phyloP scores from a whole-genome alignment of 2,888 invertebrate genomes.

The Drosophila antonietae region DNA sequence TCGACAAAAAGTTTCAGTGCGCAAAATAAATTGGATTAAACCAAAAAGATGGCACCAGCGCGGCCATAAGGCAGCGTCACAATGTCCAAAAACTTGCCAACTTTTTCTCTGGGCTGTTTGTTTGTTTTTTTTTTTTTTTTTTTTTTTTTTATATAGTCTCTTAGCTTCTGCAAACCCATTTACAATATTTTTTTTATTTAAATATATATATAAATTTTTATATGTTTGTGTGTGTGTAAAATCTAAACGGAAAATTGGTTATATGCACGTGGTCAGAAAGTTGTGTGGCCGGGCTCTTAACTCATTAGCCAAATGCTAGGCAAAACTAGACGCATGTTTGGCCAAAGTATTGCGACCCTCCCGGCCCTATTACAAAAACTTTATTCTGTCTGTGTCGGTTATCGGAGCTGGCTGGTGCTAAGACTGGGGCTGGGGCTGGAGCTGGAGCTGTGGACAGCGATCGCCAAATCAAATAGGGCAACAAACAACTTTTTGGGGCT shows the following conservation, averaged over 20 bases:
- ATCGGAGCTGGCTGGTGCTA: neutral
- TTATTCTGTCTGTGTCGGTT: slow-evolving; percentile 40
- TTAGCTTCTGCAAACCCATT: slow-evolving; percentile 54
- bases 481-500: slow-evolving; percentile 59
- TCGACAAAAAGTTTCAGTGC: slow-evolving; percentile 64
- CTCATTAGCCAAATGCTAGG: slow-evolving; percentile 75
- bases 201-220: slow-evolving; percentile 1
- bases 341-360: slow-evolving; percentile 52
- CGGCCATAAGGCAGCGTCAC: slow-evolving; percentile 67
- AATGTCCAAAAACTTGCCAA: slow-evolving; percentile 66
- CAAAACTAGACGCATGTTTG: slow-evolving; percentile 62
- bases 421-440: neutral
- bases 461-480: slow-evolving; percentile 67
- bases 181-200: slow-evolving; percentile 20
- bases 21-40: slow-evolving; percentile 79
- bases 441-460: slow-evolving; percentile 21
- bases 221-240: slow-evolving; percentile 11
- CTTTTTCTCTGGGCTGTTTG: slow-evolving; percentile 37
- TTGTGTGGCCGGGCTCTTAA: slow-evolving; percentile 45
- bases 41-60: slow-evolving; percentile 77
- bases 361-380: slow-evolving; percentile 46
- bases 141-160: slow-evolving; percentile 26
- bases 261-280: slow-evolving; percentile 58
- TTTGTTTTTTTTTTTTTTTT: neutral
- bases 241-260: slow-evolving; percentile 51